Evolutionary conservation across 2,797 vertebrate species (phyloP), one percentile per base, ranked within the genome.

Genomic region (Gymnopithys bicolor): DNA sequence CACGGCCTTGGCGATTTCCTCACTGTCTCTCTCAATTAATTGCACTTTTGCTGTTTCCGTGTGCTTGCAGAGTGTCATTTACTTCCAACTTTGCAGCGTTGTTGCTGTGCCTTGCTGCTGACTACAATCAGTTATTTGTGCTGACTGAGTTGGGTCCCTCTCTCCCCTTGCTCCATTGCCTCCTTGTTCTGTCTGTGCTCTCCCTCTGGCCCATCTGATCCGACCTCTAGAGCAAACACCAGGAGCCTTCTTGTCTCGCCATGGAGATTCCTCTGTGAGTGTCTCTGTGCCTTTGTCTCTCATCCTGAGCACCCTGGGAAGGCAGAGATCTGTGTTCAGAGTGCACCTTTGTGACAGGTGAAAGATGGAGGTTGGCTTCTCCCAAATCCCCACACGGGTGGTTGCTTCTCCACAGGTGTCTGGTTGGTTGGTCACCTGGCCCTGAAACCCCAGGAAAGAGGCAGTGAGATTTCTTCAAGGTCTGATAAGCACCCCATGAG

Each of bases 31-130:
- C 77, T 24, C 82, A 51, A 33, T 91, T 73, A 87, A 88, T 76
- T 45, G 19, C 30, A 13, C 24, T 91, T 86, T 49, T 68, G n/a
- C 74, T 33, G 19, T 74, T 94, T 91, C 85, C 79, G 9, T 41
- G 70, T 70, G 83, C 51, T 64, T 87, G 80, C 5, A 5, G 59
- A 85, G 46, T n/a, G 21, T 39, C 0, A 0, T 45, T 93, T 68
- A 16, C 46, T 80, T 73, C 37, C 48, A 81, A 5, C 39, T 80
- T 66, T 19, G 21, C 53, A 66, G 68, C 60, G 10, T 28, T 5
- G 0, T 45, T 73, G 53, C 77, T 4, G 3, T 71, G 46, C 48
- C 64, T 82, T 5, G 0, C 28, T 55, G 69, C 58, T 81, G n/a
- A 41, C 46, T 0, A 1, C 58, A 13, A 0, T 46, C 52, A 33